phyloP scores from a whole-genome alignment of 2,797 vertebrate genomes.

The Amblyraja radiata region DNA sequence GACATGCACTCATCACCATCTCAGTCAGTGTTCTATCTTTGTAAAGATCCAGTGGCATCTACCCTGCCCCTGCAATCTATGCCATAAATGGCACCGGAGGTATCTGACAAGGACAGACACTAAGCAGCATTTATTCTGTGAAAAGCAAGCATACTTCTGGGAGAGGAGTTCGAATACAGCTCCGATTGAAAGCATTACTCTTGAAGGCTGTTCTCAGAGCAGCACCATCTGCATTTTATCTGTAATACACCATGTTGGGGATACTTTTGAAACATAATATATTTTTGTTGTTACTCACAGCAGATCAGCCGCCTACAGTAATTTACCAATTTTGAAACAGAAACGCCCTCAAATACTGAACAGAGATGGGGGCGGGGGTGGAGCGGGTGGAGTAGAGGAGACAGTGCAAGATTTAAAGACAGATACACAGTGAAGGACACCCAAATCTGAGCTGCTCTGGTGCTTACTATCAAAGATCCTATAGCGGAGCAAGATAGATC shows the following conservation, averaged over 20 bases:
- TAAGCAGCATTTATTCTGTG: background rate
- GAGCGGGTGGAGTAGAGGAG: too few species aligned
- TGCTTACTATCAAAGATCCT: too few species aligned
- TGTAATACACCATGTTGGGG: background rate
- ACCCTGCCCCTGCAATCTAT: too few species aligned
- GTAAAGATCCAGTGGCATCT: background rate
- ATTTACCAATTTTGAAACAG: background rate
- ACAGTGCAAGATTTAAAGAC: too few species aligned
- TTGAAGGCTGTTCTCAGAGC: background rate
- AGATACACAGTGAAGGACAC: too few species aligned
- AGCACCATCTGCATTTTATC: background rate
- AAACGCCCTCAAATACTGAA: background rate
- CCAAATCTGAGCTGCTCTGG: too few species aligned
- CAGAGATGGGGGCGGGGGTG: too few species aligned
- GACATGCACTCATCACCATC: background rate
- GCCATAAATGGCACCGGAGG: background rate
- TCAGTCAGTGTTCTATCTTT: background rate
- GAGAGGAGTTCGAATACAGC: background rate
- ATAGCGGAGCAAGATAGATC: too few species aligned
- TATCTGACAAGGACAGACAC: background rate
- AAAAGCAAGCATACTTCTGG: background rate
- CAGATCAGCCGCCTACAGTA: background rate
- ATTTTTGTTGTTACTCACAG: background rate
- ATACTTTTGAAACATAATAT: background rate
- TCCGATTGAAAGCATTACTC: background rate